Conservation (phyloP, 2,888 invertebrate species). For the Colletes collaris region DNA sequence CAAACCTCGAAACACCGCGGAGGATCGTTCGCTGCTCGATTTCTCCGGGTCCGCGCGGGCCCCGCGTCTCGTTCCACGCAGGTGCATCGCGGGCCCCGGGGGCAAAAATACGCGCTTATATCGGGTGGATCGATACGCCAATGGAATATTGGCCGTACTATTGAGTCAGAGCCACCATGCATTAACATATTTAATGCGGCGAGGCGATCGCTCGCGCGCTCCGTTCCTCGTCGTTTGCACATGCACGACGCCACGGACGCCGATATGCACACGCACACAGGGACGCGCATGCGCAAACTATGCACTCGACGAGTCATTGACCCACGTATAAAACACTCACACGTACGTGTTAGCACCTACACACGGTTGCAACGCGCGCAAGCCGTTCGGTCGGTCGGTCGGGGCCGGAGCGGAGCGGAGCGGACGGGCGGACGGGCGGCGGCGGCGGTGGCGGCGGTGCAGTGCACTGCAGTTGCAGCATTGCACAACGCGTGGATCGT, state of each 20-base stretch:
- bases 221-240: constrained; percentile 18
- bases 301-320: constrained; percentile 72
- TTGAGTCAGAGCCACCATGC: constrained; percentile 66
- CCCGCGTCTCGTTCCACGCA: constrained; percentile 36
- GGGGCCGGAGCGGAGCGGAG: no score
- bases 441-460: constrained; percentile 31
- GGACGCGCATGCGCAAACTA: constrained; percentile 66
- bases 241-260: constrained; percentile 4
- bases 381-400: constrained; percentile 3
- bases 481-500: constrained; percentile 67
- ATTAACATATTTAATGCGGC: constrained; percentile 71
- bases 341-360: constrained; percentile 58
- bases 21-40: neutral
- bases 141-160: constrained; percentile 65
- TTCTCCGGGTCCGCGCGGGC: neutral
- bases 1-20: no score
- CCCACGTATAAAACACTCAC: constrained; percentile 69
- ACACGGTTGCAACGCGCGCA: constrained; percentile 24
- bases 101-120: constrained; percentile 53
- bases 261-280: constrained; percentile 44
- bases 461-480: constrained; percentile 57
- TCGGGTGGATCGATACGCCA: constrained; percentile 54
- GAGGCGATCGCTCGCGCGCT: constrained; percentile 2
- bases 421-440: constrained; percentile 1
- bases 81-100: constrained; percentile 44